phyloP scores from a whole-genome alignment of 2,797 vertebrate species.

The Cynopterus sphinx region DNA sequence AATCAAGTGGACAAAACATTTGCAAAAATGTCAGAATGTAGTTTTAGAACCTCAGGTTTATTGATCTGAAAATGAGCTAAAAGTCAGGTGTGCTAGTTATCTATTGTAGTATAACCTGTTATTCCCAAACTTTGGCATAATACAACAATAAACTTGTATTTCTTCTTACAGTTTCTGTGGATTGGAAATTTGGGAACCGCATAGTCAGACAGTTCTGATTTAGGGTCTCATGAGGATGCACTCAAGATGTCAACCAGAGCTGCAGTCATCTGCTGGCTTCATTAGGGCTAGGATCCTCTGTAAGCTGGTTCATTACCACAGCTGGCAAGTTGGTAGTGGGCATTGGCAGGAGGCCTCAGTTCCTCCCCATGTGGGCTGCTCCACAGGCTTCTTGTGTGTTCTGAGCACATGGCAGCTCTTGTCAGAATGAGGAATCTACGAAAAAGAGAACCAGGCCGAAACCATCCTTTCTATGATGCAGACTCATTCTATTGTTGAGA shows the following conservation, averaged over 20 bases:
- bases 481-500: background rate
- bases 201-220: background rate
- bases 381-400: background rate
- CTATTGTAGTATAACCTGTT: background rate
- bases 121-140: background rate
- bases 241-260: background rate
- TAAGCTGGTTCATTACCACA: rapidly evolving
- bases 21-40: background rate
- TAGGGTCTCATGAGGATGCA: background rate
- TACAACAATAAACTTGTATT: background rate
- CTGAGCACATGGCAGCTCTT: background rate
- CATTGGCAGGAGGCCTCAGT: background rate
- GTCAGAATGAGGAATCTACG: background rate
- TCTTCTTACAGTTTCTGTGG: background rate
- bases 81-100: background rate
- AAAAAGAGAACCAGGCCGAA: background rate
- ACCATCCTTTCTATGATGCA: background rate
- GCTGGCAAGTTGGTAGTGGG: background rate
- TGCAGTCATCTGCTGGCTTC: background rate
- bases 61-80: background rate
- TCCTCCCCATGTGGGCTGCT: background rate
- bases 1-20: background rate
- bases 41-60: background rate
- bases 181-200: background rate
- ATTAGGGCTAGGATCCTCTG: background rate